Conservation (phyloP, 2,888 invertebrate species). For the Choreutis nemorana region DNA sequence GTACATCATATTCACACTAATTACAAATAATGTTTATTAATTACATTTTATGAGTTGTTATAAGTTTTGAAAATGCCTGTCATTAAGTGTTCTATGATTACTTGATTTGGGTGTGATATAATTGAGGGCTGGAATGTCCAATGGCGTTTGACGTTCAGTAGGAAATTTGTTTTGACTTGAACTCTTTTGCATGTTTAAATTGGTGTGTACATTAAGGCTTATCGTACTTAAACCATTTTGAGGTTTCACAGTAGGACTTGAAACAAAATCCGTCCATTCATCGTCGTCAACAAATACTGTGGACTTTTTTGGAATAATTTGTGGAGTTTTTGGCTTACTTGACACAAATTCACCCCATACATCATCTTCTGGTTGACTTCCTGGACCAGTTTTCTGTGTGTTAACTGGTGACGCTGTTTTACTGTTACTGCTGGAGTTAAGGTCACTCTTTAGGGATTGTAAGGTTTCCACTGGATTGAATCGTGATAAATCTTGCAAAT, state of each 20-base stretch:
- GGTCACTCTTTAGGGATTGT: slow-evolving; percentile 46
- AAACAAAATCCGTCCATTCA: slow-evolving; percentile 61
- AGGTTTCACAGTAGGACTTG: slow-evolving; percentile 46
- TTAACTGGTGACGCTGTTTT: slow-evolving; percentile 42
- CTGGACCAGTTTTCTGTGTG: slow-evolving; percentile 20
- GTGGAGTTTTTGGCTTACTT: slow-evolving; percentile 41
- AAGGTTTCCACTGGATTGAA: slow-evolving; percentile 59
- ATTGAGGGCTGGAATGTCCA: slow-evolving; percentile 51
- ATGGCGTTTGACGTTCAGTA: slow-evolving; percentile 30
- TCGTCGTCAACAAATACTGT: slow-evolving; percentile 41
- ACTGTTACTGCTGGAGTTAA: slow-evolving; percentile 30
- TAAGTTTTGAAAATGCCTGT: slow-evolving; percentile 62
- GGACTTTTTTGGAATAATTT: slow-evolving; percentile 25
- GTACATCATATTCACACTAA: slow-evolving; percentile 28
- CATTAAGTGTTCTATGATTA: slow-evolving; percentile 34
- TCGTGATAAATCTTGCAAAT: slow-evolving; percentile 53
- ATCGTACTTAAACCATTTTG: slow-evolving; percentile 56
- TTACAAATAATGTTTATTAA: too few relatives aligned
- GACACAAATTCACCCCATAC: slow-evolving; percentile 71
- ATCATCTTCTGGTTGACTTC: slow-evolving; percentile 43
- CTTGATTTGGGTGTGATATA: slow-evolving; percentile 55
- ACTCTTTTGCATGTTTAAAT: slow-evolving; percentile 41
- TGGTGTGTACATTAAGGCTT: slow-evolving; percentile 53
- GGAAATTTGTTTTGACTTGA: slow-evolving; percentile 25
- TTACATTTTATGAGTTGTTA: slow-evolving; percentile 37